A percentile compares a stretch with the other conserved stretches of the same genome.
phyloP scores from a whole-genome alignment of 2,888 invertebrate species.

The Pseudococcus viburni region DNA sequence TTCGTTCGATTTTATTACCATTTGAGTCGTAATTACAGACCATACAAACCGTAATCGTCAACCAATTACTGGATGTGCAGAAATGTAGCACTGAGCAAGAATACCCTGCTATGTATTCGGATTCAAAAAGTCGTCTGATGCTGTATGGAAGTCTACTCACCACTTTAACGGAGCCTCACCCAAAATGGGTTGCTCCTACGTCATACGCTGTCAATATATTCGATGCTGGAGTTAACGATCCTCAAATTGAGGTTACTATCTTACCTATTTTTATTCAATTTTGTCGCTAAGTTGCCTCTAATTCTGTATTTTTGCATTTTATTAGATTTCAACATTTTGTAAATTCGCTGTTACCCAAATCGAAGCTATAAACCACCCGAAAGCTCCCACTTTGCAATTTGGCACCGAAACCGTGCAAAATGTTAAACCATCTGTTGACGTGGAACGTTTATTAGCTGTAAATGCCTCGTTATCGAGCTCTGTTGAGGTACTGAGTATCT shows the following conservation, averaged over 20 bases:
- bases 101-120: slow-evolving; percentile 67
- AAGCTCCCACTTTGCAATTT: slow-evolving; percentile 66
- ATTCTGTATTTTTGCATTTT: not conserved
- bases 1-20: not conserved
- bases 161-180: slow-evolving; percentile 66
- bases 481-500: not conserved
- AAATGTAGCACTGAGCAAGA: slow-evolving; percentile 48
- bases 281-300: slow-evolving; percentile 60
- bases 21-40: slow-evolving; percentile 37
- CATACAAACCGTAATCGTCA: slow-evolving; percentile 64
- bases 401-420: slow-evolving; percentile 29
- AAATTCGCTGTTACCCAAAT: slow-evolving; percentile 65
- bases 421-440: not conserved
- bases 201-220: slow-evolving; percentile 66
- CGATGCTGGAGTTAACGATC: slow-evolving; percentile 62
- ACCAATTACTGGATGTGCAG: slow-evolving; percentile 62
- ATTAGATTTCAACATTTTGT: slow-evolving; percentile 67
- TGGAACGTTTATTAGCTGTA: not conserved
- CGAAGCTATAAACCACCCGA: slow-evolving; percentile 67
- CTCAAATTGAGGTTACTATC: not conserved
- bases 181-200: slow-evolving; percentile 64
- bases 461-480: not conserved
- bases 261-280: too few relatives aligned
- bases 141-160: slow-evolving; percentile 67
- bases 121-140: slow-evolving; percentile 63